phyloP scores from a whole-genome alignment of 2,888 invertebrate species.

The Coremacera marginata region DNA sequence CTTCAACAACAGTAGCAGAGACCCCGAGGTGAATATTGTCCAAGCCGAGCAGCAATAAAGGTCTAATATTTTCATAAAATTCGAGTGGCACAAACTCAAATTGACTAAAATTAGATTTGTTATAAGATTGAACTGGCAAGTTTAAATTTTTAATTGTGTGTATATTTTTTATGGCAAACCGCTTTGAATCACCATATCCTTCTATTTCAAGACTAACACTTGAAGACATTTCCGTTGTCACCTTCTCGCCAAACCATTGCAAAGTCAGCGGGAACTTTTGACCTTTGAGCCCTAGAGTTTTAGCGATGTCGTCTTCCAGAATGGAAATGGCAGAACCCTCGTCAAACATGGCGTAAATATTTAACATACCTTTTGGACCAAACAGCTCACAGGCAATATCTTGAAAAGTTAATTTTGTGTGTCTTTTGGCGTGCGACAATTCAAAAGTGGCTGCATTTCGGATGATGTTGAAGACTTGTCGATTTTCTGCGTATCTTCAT shows the following conservation, averaged over 20 bases:
- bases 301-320: too few species aligned
- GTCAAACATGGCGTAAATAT: too few species aligned
- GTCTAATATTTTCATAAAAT: neutral
- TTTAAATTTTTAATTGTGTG: neutral
- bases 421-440: neutral
- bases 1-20: neutral
- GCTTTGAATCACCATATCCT: neutral
- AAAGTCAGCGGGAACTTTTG: neutral
- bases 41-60: neutral
- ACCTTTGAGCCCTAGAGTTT: slow-evolving; percentile 5
- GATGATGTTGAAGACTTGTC: neutral
- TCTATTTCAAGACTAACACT: neutral
- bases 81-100: neutral
- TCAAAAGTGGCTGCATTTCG: slow-evolving; percentile 30
- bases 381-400: slow-evolving; percentile 37
- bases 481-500: too few species aligned
- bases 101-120: neutral
- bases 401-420: slow-evolving; percentile 31
- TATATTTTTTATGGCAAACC: neutral
- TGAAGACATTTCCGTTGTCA: neutral
- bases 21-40: neutral
- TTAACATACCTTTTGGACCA: slow-evolving; percentile 31
- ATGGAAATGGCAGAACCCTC: too few species aligned
- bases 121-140: neutral
- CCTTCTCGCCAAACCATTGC: slow-evolving; percentile 10